Evolutionary conservation across 2,888 invertebrate genomes (phyloP).

Genomic region (Scaptodrosophila latifasciaeformis): DNA sequence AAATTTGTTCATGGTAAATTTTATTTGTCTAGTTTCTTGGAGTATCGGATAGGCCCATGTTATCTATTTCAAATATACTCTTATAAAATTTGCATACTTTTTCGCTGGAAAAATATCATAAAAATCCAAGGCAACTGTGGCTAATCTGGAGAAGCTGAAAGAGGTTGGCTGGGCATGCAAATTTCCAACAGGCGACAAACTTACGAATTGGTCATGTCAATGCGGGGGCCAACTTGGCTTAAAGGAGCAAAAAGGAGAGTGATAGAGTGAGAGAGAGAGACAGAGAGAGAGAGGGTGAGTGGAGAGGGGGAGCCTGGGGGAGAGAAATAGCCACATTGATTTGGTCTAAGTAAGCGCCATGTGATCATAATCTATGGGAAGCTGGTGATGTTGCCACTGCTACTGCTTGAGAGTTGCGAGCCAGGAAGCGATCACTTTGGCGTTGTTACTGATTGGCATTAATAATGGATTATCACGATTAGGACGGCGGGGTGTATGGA

Average conservation of each 20-base stretch:
- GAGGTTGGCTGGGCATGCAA: too few relatives aligned
- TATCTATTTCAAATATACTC: too few relatives aligned
- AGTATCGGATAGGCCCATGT: too few relatives aligned
- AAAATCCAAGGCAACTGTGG: too few relatives aligned
- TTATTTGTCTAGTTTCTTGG: too few relatives aligned
- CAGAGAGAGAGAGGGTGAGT: constrained; percentile 12
- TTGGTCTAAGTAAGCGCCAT: constrained; percentile 55
- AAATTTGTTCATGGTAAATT: too few relatives aligned
- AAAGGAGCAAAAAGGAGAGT: not conserved
- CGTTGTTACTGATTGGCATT: constrained; percentile 74
- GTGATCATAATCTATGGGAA: constrained; percentile 65
- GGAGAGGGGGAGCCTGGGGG: constrained; percentile 19
- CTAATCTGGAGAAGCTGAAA: too few relatives aligned
- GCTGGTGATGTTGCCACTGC: constrained; percentile 30
- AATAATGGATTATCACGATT: constrained; percentile 76
- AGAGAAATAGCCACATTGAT: too few relatives aligned
- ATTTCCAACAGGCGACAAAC: constrained; percentile 69
- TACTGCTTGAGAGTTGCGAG: constrained; percentile 22
- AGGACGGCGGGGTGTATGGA: constrained; percentile 58
- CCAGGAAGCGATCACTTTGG: not conserved
- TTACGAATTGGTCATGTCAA: constrained; percentile 71
- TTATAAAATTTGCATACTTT: too few relatives aligned
- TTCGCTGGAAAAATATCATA: too few relatives aligned
- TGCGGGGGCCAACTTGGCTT: constrained; percentile 21
- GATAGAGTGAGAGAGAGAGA: constrained; percentile 48